Conservation (phyloP, 1,140 invertebrate genomes). For the Yoshiicerus persimilis region DNA sequence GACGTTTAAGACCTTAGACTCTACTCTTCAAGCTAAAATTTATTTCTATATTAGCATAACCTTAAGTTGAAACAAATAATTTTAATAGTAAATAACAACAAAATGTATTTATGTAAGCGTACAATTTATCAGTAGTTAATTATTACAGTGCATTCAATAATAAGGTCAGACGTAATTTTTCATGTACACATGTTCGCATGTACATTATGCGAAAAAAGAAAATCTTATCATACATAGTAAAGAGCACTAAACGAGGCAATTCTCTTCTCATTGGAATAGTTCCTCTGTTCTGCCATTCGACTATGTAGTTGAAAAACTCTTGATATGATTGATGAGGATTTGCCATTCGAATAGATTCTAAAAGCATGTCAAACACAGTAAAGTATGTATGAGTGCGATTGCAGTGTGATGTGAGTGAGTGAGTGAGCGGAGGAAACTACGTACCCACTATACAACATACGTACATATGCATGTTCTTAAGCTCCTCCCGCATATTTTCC, state of each 20-base stretch:
- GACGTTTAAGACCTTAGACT: too few species aligned
- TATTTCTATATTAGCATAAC: too few species aligned
- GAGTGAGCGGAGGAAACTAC: not conserved
- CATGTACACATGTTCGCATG: too few species aligned
- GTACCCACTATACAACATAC: not conserved
- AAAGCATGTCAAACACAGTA: slow-evolving; percentile 44
- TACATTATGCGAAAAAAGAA: not conserved
- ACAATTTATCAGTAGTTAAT: too few species aligned
- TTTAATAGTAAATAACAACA: too few species aligned
- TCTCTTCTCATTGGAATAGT: slow-evolving; percentile 1
- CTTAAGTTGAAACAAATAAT: too few species aligned
- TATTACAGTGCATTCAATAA: too few species aligned
- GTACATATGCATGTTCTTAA: not conserved
- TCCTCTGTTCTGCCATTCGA: not conserved
- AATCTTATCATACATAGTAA: not conserved
- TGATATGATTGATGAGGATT: slow-evolving; percentile 41
- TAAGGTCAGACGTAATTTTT: not conserved
- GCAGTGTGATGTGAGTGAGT: not conserved
- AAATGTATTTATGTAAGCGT: not conserved
- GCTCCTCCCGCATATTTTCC: slow-evolving; percentile 33
- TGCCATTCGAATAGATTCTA: slow-evolving; percentile 47
- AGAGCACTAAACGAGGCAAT: not conserved
- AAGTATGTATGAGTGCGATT: slow-evolving; percentile 20
- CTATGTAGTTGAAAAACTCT: not conserved
- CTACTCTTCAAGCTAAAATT: too few species aligned